Evolutionary conservation across 2,797 vertebrate genomes (phyloP), one percentile per base, ranked within the genome.

Genomic region (Hoplostethus atlanticus): DNA sequence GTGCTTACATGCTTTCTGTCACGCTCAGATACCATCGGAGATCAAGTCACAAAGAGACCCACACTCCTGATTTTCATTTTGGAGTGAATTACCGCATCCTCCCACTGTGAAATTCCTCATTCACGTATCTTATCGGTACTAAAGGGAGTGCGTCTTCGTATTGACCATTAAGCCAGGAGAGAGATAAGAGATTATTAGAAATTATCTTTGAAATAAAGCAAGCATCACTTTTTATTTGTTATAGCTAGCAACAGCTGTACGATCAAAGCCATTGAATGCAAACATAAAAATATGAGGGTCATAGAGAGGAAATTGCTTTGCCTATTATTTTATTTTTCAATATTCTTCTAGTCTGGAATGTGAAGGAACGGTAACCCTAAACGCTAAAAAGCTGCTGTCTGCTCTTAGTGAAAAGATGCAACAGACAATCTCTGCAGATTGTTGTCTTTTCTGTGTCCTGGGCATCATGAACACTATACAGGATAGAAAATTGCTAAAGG

Each of bases 381-480:
- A 72, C 48, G 38, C 65, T 76, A 17, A 59, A 47, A 48, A 9
- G 80, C 80, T 76, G 85, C 77, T 85, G 69, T 76, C 54, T 56
- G 15, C 47, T 44, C 75, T 71, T 63, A n/a, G 51, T 69, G 71
- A 63, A 44, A 65, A 60, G 52, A 66, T 74, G 79, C 78, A 79
- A 78, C 69, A 76, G 80, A 81, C 68, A 89, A 87, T 80, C 80
- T 77, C 54, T 79, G 73, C 68, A 79, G 76, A 66, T 76, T 55
- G 63, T 50, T 52, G 59, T 70, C 79, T 67, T 68, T 68, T 63
- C 38, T 53, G 30, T 68, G 65, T 40, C 50, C 68, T 50, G 73
- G 75, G 65, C 69, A 73, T 83, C 77, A 73, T 30, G 10, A 73
- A 73, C 50, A 48, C 70, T 81, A 52, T 42, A 69, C 7, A 65